phyloP scores from a whole-genome alignment of 2,113 vertebrate species.

The Hippocampus mohnikei region DNA sequence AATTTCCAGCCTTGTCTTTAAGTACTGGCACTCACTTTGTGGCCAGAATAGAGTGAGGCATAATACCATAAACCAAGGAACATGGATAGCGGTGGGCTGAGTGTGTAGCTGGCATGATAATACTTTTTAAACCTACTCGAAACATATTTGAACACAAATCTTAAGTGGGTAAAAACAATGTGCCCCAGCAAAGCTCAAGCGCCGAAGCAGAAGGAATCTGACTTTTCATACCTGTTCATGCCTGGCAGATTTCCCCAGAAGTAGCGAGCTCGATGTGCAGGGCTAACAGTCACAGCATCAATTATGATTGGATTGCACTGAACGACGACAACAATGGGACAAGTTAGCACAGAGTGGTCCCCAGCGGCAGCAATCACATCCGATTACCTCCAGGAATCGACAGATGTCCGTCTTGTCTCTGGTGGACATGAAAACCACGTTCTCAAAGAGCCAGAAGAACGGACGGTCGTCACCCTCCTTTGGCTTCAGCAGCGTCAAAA shows the following conservation, averaged over 20 bases:
- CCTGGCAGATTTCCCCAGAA: constrained; percentile 97
- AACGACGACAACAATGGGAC: background rate
- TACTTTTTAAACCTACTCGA: too few relatives aligned
- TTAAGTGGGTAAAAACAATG: too few relatives aligned
- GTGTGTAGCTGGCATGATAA: too few relatives aligned
- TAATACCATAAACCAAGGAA: too few relatives aligned
- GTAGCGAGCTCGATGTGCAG: constrained; percentile 87
- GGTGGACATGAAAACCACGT: constrained; percentile 89
- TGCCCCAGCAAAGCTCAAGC: background rate
- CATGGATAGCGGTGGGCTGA: too few relatives aligned
- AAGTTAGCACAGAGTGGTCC: background rate
- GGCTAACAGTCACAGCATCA: constrained; percentile 87
- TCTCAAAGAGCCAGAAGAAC: constrained; percentile 97
- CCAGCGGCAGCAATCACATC: background rate
- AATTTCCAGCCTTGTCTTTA: too few relatives aligned
- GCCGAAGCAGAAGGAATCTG: background rate
- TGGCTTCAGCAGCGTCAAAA: constrained; percentile 84
- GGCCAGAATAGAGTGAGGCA: too few relatives aligned
- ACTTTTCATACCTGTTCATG: constrained; percentile 84
- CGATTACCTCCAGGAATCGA: constrained; percentile 85
- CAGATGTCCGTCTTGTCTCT: constrained; percentile 90
- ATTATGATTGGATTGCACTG: constrained; percentile 94
- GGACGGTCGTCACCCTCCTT: constrained; percentile 82
- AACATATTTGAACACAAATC: too few relatives aligned
- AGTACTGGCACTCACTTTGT: too few relatives aligned